Percentiles rank a stretch among this genome's conserved stretches.
These are phyloP conservation scores for Notocelia uddmanniana DNA, from an alignment of 2,888 invertebrate species.

Conservation along the genomic window DNA sequence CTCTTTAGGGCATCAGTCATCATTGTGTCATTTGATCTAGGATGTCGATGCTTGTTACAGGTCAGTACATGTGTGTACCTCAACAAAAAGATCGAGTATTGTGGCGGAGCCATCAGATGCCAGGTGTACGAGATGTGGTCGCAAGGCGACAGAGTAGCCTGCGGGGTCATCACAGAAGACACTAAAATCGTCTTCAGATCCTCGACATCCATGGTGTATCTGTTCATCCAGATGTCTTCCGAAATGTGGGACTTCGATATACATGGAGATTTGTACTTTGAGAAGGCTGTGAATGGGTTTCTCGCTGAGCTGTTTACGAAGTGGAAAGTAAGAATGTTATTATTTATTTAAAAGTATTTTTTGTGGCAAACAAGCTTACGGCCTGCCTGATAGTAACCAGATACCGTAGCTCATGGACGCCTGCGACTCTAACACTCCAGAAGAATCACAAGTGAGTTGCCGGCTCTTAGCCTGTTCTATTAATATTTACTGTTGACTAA, in stretches of 20 bases:
- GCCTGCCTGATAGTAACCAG: no score
- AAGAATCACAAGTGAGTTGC: no score
- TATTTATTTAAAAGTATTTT: not conserved
- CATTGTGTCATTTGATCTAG: not conserved
- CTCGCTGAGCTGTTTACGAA: conserved; percentile 97
- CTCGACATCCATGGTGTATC: conserved; percentile 98
- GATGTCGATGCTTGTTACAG: conserved; percentile 73
- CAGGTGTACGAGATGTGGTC: conserved; percentile 99
- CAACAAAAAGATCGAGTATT: conserved; percentile 97
- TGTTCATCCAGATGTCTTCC: conserved; percentile 99
- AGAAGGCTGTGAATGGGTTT: conserved; percentile 99
- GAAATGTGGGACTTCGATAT: conserved; percentile 99
- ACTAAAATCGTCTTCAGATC: conserved; percentile 99
- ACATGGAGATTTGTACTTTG: conserved; percentile 99
- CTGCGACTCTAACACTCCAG: no score
- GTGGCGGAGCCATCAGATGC: conserved; percentile 93
- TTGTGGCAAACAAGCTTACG: no score
- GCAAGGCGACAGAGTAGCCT: conserved; percentile 96
- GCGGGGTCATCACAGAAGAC: conserved; percentile 97
- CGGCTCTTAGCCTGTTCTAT: no score
- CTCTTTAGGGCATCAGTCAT: no score
- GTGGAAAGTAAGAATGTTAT: conserved; percentile 92
- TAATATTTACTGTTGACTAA: no score
- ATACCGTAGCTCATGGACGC: no score
- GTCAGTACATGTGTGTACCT: conserved; percentile 96